phyloP scores from a whole-genome alignment of 2,888 invertebrate genomes.

The Caenorhabditis sinica region DNA sequence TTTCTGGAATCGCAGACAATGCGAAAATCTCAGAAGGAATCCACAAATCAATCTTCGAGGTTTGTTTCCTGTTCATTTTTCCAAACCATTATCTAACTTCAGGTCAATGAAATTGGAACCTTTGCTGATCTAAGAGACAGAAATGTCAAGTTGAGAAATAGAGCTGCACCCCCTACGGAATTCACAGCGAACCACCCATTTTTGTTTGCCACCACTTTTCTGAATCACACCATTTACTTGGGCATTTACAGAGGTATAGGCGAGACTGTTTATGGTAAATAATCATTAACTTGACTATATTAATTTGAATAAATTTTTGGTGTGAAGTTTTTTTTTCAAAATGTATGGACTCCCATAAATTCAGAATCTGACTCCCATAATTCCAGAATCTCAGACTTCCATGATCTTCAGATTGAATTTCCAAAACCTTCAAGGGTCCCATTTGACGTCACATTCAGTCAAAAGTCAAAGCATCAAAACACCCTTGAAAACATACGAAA shows the following conservation, averaged over 20 bases:
- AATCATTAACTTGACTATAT: too few species aligned
- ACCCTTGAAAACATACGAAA: neutral
- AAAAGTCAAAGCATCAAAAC: neutral
- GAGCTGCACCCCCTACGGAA: neutral
- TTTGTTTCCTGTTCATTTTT: too few species aligned
- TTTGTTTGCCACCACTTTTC: neutral
- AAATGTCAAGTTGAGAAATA: neutral
- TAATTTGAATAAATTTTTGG: neutral
- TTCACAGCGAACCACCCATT: slow-evolving; percentile 3
- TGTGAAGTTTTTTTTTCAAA: too few species aligned
- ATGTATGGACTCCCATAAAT: too few species aligned
- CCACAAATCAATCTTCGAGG: slow-evolving; percentile 79
- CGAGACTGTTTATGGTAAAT: too few species aligned
- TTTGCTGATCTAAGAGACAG: neutral
- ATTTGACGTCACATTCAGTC: too few species aligned
- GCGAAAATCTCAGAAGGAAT: slow-evolving; percentile 74
- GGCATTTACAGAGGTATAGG: neutral
- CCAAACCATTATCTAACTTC: neutral
- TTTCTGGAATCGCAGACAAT: slow-evolving; percentile 50
- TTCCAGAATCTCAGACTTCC: too few species aligned
- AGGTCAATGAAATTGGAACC: neutral
- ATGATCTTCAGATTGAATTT: too few species aligned
- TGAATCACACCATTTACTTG: neutral
- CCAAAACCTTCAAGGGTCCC: too few species aligned
- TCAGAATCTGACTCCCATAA: too few species aligned